Base-by-base conservation (phyloP, 2,797 vertebrate genomes). In the Cottoperca gobio region DNA sequence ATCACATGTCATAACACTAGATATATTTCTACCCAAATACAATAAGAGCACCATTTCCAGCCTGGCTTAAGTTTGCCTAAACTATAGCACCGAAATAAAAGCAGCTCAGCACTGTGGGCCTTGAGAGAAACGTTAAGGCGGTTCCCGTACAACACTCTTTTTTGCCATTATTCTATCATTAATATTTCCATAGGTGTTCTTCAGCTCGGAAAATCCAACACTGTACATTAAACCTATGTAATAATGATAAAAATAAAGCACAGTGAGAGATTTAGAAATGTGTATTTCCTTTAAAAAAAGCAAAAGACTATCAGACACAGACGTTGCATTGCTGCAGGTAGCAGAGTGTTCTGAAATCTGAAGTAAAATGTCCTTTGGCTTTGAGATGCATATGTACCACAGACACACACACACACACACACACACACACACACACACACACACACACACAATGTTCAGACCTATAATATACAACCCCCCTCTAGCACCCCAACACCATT, bases 1-100 rank as follows among this genome's bases (percentile, higher is more conserved):
- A 86, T 89, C 86, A 87, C 76, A 87, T 88, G 86, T 91, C 91
- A 89, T 86, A 91, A 89, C 86, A 89, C 80, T 37, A 75, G 76
- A 87, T 74, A 79, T 68, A 77, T 87, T 76, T 76, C 80, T 75
- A 67, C 68, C 66, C 61, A 85, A 88, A 90, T 62, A 84, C 77
- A 86, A 74, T 68, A 76, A 70, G 62, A 82, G 57, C 58, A 79
- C 0, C 5, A 26, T 73, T 74, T 83, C 39, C 40, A 82, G 46
- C 45, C 23, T 45, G 62, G 71, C 43, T 68, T 39, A 83, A 28
- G 59, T 87, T 61, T 74, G 69, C 45, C 43, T 65, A 53, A 33
- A 33, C 31, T 55, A 42, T 17, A 33, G 28, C 9, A 35, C 53
- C 72, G n/a, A 73, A 55, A 70, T 74, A 46, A 76, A 49, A 77